These are phyloP conservation scores for Torymus texanus DNA, from an alignment of 2,888 invertebrate species.

Conservation along the genomic window DNA sequence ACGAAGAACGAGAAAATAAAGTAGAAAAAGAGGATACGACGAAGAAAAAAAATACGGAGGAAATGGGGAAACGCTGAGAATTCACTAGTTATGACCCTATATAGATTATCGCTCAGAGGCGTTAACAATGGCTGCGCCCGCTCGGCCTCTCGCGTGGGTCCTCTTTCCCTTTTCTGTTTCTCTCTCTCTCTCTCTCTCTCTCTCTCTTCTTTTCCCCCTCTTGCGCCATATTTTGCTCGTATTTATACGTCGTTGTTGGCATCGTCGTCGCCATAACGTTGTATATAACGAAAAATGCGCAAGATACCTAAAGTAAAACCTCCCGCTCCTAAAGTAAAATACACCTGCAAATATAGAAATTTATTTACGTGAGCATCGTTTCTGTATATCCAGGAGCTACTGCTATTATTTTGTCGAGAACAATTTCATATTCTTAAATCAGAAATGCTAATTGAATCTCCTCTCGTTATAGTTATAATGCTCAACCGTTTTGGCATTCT, in stretches of 20 bases:
- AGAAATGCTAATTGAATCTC: conserved; percentile 18
- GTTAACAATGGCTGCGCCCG: conserved; percentile 58
- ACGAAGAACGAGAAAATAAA: conserved; percentile 7
- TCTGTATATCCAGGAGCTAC: background rate
- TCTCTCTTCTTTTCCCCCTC: conserved; percentile 13
- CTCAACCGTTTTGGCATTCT: background rate
- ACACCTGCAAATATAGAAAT: conserved; percentile 7
- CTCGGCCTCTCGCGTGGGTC: conserved; percentile 20
- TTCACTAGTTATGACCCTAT: conserved; percentile 61
- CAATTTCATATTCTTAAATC: background rate
- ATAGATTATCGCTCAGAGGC: conserved; percentile 60
- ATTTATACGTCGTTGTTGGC: background rate
- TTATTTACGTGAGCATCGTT: conserved; percentile 1
- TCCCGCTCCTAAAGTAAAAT: conserved; percentile 31
- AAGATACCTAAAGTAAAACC: conserved; percentile 29
- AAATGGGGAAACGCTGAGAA: conserved; percentile 58
- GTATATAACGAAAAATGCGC: conserved; percentile 4
- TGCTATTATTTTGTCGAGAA: conserved; percentile 14
- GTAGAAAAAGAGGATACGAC: conserved; percentile 40
- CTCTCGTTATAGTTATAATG: background rate
- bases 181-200: conserved; percentile 22
- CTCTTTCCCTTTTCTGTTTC: conserved; percentile 1
- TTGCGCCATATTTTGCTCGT: conserved; percentile 18
- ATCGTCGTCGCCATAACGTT: background rate
- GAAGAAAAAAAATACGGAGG: conserved; percentile 35